Evolutionary conservation across 2,797 vertebrate genomes (phyloP).

Genomic region (Bryconaethiops microstoma): DNA sequence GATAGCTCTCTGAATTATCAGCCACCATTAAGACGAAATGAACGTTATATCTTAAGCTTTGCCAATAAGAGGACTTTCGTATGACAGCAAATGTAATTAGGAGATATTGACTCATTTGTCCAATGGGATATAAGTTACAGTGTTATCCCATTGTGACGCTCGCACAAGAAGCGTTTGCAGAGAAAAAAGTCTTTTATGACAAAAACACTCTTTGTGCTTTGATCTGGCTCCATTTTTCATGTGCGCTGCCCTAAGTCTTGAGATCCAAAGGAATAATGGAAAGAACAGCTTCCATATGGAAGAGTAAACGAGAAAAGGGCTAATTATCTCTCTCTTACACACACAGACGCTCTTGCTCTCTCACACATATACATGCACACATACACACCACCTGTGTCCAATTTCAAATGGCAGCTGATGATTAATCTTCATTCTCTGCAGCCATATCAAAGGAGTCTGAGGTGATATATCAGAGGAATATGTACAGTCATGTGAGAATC

Average conservation of each 20-base stretch:
- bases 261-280: conserved; percentile 48
- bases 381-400: conserved; percentile 46
- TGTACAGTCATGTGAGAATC: conserved; percentile 12
- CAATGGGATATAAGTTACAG: background rate
- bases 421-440: conserved; percentile 56
- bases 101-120: background rate
- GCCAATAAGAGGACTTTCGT: background rate
- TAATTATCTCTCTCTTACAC: conserved; percentile 47
- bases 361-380: background rate
- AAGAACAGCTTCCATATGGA: conserved; percentile 47
- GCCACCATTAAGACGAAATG: background rate
- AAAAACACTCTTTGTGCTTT: conserved; percentile 36
- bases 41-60: background rate
- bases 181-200: conserved; percentile 20
- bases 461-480: conserved; percentile 41
- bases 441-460: conserved; percentile 48
- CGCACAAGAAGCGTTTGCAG: conserved; percentile 35
- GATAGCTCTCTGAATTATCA: background rate
- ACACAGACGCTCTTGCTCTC: background rate
- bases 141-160: conserved; percentile 7
- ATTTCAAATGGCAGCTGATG: conserved; percentile 42
- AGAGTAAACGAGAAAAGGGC: conserved; percentile 42
- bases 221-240: conserved; percentile 49
- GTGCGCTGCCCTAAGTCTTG: conserved; percentile 29
- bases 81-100: conserved; percentile 13